phyloP scores from a whole-genome alignment of 2,113 vertebrate genomes.

The Poicephalus gulielmi region DNA sequence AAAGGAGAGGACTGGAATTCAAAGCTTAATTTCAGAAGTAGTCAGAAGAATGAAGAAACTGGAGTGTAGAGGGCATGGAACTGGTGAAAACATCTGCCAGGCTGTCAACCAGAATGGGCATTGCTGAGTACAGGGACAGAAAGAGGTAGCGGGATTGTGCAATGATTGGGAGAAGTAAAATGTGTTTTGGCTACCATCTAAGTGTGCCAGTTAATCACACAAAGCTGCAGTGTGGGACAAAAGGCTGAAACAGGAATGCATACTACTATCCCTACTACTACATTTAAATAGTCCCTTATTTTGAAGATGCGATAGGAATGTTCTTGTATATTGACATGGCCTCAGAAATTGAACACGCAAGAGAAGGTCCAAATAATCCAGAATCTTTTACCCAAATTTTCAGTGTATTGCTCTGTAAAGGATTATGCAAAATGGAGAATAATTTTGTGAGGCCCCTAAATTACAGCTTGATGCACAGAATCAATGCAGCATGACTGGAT shows the following conservation, averaged over 20 bases:
- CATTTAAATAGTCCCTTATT: background rate
- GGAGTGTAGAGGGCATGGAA: background rate
- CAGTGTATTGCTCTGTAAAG: background rate
- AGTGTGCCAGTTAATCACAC: background rate
- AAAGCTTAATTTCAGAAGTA: background rate
- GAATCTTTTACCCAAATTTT: background rate
- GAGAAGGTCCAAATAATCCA: background rate
- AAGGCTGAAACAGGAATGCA: background rate
- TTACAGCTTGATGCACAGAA: background rate
- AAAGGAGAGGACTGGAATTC: background rate
- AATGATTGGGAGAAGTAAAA: background rate
- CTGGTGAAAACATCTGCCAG: background rate
- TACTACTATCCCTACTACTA: background rate
- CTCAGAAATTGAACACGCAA: background rate
- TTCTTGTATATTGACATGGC: background rate
- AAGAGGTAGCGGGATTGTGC: background rate
- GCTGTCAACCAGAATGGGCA: background rate
- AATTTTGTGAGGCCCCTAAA: background rate
- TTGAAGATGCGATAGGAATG: background rate
- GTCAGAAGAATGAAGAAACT: background rate
- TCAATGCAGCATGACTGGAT: background rate
- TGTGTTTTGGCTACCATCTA: background rate
- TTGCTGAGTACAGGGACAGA: fast-evolving
- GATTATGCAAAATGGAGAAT: background rate
- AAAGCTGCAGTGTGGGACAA: background rate